Percentiles rank a stretch among this genome's conserved stretches.
Evolutionary conservation across 2,113 vertebrate genomes (phyloP).

Genomic region (Atractosteus spatula): DNA sequence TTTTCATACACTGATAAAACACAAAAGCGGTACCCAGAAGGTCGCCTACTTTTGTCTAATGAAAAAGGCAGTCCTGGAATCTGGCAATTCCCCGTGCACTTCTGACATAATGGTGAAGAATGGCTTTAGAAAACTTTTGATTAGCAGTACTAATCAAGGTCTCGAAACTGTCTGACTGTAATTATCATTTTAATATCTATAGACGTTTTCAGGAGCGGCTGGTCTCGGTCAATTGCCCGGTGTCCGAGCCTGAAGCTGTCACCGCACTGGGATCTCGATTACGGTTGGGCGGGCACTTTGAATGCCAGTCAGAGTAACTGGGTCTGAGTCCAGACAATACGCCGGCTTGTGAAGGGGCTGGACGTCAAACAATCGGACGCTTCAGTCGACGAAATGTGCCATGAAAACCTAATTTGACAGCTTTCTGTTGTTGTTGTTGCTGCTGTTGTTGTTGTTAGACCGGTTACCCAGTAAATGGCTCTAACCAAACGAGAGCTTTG

Average conservation of each 20-base stretch:
- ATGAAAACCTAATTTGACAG: slow-evolving; percentile 26
- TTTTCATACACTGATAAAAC: slow-evolving; percentile 23
- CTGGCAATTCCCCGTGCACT: slow-evolving; percentile 11
- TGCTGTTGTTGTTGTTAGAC: neutral
- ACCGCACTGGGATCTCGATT: neutral
- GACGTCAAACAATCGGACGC: slow-evolving; percentile 17
- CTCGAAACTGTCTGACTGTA: slow-evolving; percentile 15
- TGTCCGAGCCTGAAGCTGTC: neutral
- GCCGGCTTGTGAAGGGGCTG: neutral
- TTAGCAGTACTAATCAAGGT: slow-evolving; percentile 21
- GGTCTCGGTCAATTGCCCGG: slow-evolving; percentile 2
- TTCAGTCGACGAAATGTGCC: slow-evolving; percentile 21
- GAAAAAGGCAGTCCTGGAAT: slow-evolving; percentile 27
- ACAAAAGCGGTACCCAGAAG: slow-evolving; percentile 23
- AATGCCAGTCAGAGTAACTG: neutral
- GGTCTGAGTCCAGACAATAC: neutral
- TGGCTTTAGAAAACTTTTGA: slow-evolving; percentile 16
- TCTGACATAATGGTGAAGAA: slow-evolving; percentile 21
- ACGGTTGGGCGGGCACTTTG: neutral
- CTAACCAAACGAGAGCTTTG: slow-evolving; percentile 16
- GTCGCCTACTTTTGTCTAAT: slow-evolving; percentile 23
- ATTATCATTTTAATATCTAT: slow-evolving; percentile 22
- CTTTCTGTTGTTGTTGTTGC: neutral
- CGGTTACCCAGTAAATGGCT: slow-evolving; percentile 2
- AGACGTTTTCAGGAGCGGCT: neutral